Conservation (phyloP, 2,113 vertebrate species). For the Phylloscopus whistleri region DNA sequence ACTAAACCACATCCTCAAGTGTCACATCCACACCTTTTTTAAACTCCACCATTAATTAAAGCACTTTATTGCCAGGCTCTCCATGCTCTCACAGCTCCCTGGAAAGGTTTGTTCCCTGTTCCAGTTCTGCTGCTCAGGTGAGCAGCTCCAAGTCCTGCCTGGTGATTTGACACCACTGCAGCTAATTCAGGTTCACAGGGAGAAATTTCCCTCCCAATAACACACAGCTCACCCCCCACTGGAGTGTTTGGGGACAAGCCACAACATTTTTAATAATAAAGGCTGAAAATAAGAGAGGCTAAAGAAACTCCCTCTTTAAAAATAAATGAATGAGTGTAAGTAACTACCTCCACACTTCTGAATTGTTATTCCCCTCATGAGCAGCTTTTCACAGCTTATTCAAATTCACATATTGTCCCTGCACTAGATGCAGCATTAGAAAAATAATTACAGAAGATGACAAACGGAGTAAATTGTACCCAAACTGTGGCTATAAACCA, state of each 20-base stretch:
- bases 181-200: neutral
- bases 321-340: neutral
- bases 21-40: neutral
- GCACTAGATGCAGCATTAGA: neutral
- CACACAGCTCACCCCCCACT: rapidly evolving
- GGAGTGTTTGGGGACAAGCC: neutral
- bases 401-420: constrained; percentile 12
- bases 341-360: neutral
- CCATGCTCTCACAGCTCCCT: neutral
- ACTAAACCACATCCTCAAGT: neutral
- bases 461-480: constrained; percentile 42
- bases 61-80: neutral
- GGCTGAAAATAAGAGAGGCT: neutral
- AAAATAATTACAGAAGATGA: constrained; percentile 60
- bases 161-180: neutral
- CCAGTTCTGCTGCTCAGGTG: neutral
- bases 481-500: neutral
- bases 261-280: neutral
- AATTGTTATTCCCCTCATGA: constrained; percentile 1
- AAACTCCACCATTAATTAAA: neutral
- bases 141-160: neutral
- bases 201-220: neutral
- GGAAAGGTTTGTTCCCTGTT: neutral
- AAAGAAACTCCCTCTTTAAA: neutral
- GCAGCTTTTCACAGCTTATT: constrained; percentile 6